Evolutionary conservation across 2,113 vertebrate genomes (phyloP), one percentile per base, ranked within the genome.

Genomic region (Aythya baeri): DNA sequence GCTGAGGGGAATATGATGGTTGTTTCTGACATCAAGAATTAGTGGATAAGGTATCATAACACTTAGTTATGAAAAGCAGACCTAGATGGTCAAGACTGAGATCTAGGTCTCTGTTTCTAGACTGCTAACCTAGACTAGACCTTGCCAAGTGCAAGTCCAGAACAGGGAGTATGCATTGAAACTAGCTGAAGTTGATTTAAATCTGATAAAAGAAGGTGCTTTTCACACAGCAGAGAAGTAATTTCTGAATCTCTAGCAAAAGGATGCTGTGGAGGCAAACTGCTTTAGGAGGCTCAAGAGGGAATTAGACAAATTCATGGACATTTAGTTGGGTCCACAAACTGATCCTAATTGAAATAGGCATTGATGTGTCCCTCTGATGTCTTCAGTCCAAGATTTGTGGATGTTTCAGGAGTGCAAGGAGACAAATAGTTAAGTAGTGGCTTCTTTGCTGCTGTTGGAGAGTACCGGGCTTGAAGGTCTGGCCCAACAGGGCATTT

Each of bases 1-100:
- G 12, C 7, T 61, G 17, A 31, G 49, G 4, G 17, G 23, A 57
- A 27, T n/a, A 12, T 16, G 7, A 18, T 52, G 9, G 25, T 31
- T n/a, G 21, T 46, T 93, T 9, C 44, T 63, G 7, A 38, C 13
- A 27, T 23, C 2, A 3, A 1, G 0, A 1, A 31, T 18, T 17
- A 7, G 17, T 83, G 65, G 23, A 20, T 41, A 62, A 89, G 12
- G 50, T 57, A 58, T 58, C 11, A 61, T 13, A 84, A 81, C 89
- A 26, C 10, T 63, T 63, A 38, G 61, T 63, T 25, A 43, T 32
- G 44, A 82, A 71, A 29, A 62, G n/a, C 20, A 79, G 8, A 66
- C 17, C 8, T 38, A 54, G 5, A 25, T 5, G 5, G 2, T 61
- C 27, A 46, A 43, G 3, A 14, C 50, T 88, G 22, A 78, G 41